These are phyloP conservation scores for Bradypodion ventrale DNA, from an alignment of 2,797 vertebrate genomes.

Conservation along the genomic window DNA sequence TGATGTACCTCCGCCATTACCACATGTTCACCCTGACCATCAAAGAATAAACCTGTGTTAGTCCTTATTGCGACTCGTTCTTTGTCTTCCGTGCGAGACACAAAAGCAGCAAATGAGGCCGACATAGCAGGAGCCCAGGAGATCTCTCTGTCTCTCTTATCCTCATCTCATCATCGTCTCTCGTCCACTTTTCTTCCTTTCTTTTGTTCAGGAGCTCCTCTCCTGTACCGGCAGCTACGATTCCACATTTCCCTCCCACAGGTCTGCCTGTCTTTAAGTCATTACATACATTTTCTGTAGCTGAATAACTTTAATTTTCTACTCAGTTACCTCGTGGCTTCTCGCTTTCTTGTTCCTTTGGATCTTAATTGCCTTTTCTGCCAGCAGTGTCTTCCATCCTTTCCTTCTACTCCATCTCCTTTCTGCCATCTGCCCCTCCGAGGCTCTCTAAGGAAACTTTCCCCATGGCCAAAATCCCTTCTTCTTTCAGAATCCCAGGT, in stretches of 20 bases:
- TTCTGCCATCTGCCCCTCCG: fast-evolving
- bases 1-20: too few species aligned
- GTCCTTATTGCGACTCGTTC: too few species aligned
- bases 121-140: not conserved
- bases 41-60: too few species aligned
- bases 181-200: not conserved
- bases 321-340: conserved; percentile 64
- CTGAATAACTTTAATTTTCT: conserved; percentile 73
- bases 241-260: not conserved
- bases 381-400: not conserved
- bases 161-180: not conserved
- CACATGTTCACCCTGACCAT: too few species aligned
- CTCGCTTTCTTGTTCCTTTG: conserved; percentile 47
- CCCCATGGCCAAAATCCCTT: not conserved
- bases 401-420: not conserved
- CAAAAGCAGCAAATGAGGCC: not conserved
- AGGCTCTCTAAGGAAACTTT: not conserved
- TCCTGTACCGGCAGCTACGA: not conserved
- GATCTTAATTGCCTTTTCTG: conserved; percentile 58
- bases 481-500: not conserved
- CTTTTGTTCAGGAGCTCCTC: not conserved
- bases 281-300: conserved; percentile 64
- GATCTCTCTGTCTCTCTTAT: not conserved
- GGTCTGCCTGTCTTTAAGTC: not conserved
- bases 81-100: too few species aligned